phyloP scores from a whole-genome alignment of 2,797 vertebrate species.

The Fundulus diaphanus region DNA sequence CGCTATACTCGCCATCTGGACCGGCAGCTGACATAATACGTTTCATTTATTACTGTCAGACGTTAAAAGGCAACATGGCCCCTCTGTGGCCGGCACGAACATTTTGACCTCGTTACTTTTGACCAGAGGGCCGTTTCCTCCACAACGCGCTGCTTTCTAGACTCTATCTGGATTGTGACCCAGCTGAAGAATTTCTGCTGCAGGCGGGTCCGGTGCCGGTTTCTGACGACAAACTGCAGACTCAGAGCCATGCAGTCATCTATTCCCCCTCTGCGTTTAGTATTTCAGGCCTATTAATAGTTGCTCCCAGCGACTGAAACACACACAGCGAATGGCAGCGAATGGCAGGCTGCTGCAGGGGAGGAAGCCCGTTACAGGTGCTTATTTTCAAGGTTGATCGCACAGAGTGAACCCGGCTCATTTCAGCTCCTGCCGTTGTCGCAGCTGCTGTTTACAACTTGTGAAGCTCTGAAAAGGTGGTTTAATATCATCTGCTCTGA shows the following conservation, averaged over 20 bases:
- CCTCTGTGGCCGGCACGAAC: too few species aligned
- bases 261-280: slow-evolving; percentile 67
- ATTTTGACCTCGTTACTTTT: too few species aligned
- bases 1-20: background rate
- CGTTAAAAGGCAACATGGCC: too few species aligned
- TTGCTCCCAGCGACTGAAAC: slow-evolving; percentile 21
- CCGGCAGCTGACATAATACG: background rate
- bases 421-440: background rate
- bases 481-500: slow-evolving; percentile 10
- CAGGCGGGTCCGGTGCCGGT: slow-evolving; percentile 23
- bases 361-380: background rate
- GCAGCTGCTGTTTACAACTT: slow-evolving; percentile 35
- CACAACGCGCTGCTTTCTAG: too few species aligned
- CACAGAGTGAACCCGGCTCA: too few species aligned
- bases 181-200: background rate
- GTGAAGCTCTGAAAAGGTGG: slow-evolving; percentile 19
- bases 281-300: slow-evolving; percentile 79
- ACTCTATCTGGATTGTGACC: background rate
- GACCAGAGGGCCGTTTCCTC: too few species aligned
- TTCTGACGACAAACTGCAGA: background rate
- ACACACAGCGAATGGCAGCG: slow-evolving; percentile 32
- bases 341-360: slow-evolving; percentile 11
- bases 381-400: background rate
- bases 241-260: slow-evolving; percentile 6
- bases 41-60: too few species aligned